Conservation (phyloP, 2,888 invertebrate species). For the Noctua janthe region DNA sequence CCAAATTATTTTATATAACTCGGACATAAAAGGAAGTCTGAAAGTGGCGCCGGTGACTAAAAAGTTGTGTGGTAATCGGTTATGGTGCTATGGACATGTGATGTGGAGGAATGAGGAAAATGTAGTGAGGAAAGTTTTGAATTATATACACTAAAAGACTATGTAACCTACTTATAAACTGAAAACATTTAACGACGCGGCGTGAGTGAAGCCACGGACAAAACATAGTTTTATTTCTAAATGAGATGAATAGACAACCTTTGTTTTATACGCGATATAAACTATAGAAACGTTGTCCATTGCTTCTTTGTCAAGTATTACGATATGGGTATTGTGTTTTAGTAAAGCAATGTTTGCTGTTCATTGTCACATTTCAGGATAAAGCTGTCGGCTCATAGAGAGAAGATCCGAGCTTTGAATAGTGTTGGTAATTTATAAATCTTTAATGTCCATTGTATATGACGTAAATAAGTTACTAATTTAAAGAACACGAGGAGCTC, state of each 20-base stretch:
- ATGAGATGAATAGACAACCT: slow-evolving; percentile 20
- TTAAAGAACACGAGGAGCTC: too few relatives aligned
- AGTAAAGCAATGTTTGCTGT: slow-evolving; percentile 17
- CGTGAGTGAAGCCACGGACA: neutral
- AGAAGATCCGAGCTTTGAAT: neutral
- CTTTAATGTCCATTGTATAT: neutral
- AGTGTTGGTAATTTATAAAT: neutral
- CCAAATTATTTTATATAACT: too few relatives aligned
- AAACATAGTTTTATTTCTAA: neutral
- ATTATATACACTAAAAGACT: neutral
- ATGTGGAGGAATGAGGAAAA: too few relatives aligned
- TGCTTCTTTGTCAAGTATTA: slow-evolving; percentile 21
- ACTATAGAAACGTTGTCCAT: slow-evolving; percentile 21
- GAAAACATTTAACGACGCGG: neutral
- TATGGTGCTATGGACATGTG: too few relatives aligned
- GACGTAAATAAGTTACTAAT: too few relatives aligned
- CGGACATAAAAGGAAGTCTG: too few relatives aligned
- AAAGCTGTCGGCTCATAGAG: neutral
- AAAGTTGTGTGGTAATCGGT: too few relatives aligned
- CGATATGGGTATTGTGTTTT: slow-evolving; percentile 14
- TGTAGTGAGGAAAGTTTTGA: too few relatives aligned
- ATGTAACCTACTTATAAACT: neutral
- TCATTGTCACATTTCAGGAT: slow-evolving; percentile 14
- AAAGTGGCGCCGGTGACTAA: too few relatives aligned
- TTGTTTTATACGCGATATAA: slow-evolving; percentile 21